Evolutionary conservation across 2,888 invertebrate species (phyloP), one percentile per base, ranked within the genome.

Genomic region (Conistra vaccinii): DNA sequence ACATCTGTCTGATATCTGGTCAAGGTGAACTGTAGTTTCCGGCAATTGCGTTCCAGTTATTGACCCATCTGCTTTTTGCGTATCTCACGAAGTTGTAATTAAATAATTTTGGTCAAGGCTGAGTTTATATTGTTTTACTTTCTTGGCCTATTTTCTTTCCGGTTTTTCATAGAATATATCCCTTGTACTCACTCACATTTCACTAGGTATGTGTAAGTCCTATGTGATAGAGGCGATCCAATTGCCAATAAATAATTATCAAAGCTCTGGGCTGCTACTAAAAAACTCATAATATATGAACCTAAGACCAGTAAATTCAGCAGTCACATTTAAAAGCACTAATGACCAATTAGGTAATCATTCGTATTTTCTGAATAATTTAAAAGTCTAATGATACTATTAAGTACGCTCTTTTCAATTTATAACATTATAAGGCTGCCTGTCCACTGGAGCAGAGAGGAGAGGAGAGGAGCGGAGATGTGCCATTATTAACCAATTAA

Each of bases 11-110:
- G 51, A 42, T n/a, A 32, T 2, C 20, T 71, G 57, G 62, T 83
- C 80, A 80, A 80, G 83, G 80, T 63, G 12, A 77, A 39, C 39
- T 32, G 17, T 62, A 3, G n/a, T 67, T 82, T 80, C 62, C 78
- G 69, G 62, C 57, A 53, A 58, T 69, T 32, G 70, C 66, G 66
- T 57, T 83, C 65, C 78, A 80, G 80, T 80, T 80, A 77, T 68
- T 83, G 81, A 62, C 83, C 85, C 62, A 79, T 74, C 32, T 84
- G 73, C 26, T 82, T 77, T 82, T 81, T 57, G 81, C 63, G 57
- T 72, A 29, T 83, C 85, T 68, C 79, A 74, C 62, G 85, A 80
- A 12, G 1, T 68, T 45, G 45, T 57, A 39, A 76, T 78, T 63
- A 68, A 78, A 76, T 57, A 57, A 29, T 57, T 2, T 45, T 9